Percentiles rank a stretch among this genome's conserved stretches.
Evolutionary conservation across 2,888 invertebrate genomes (phyloP).

Genomic region (Polydrusus pterygomalis): DNA sequence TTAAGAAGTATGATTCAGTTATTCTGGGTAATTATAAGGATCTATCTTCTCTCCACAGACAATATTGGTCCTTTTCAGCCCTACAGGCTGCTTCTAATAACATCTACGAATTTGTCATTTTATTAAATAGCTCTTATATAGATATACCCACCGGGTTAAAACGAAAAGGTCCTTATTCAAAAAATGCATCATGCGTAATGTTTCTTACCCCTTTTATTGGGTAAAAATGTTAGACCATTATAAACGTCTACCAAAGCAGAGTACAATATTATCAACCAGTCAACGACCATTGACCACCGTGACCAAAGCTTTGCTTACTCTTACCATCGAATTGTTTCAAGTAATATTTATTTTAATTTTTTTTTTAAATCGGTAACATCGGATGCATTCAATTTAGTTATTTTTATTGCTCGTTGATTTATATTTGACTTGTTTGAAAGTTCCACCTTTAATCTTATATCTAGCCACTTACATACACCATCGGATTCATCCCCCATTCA

Average conservation of each 20-base stretch:
- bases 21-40: no score
- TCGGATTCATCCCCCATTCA: slow-evolving; percentile 18
- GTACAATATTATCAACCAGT: no score
- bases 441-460: no score
- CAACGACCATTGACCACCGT: no score
- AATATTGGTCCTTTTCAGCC: neutral
- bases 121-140: slow-evolving; percentile 12
- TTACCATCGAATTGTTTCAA: no score
- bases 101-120: neutral
- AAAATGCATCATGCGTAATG: slow-evolving; percentile 24
- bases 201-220: slow-evolving; percentile 15
- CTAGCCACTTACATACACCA: slow-evolving; percentile 22
- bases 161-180: slow-evolving; percentile 19
- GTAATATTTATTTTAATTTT: no score
- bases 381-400: no score
- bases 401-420: no score
- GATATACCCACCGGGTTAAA: slow-evolving; percentile 24
- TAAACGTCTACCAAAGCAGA: neutral
- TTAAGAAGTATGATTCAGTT: no score
- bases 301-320: no score
- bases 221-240: slow-evolving; percentile 19
- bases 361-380: no score
- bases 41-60: neutral
- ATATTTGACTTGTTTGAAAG: no score
- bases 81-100: neutral